Evolutionary conservation across 2,113 vertebrate species (phyloP), one percentile per base, ranked within the genome.

Genomic region (Xiphophorus couchianus): DNA sequence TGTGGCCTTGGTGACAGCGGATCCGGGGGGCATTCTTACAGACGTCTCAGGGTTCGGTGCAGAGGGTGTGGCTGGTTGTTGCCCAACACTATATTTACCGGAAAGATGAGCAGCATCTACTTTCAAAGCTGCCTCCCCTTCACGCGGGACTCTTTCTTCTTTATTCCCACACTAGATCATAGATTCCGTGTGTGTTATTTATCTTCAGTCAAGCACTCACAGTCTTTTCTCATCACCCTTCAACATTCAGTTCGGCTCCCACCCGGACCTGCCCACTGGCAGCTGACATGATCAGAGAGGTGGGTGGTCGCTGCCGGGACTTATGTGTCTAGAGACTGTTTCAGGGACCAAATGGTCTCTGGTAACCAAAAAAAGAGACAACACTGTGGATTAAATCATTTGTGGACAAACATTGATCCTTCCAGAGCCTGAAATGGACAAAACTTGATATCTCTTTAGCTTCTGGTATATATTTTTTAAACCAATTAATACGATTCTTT

Each of bases 71-170:
- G 81, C 86, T 66, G 73, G 66, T 73, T 78, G 63, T 80, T 74
- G 77, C 83, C 82, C 73, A 85, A 86, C 72, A 80, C 92, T 93
- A 92, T 89, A 92, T 93, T 94, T 94, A 94, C 83, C 78, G 77
- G 79, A 77, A 82, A 48, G 69, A 83, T 64, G 58, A 83, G 78
- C 10, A 31, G 66, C 71, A 68, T 85, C 83, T 75, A 71, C 69
- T 86, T 85, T 88, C 79, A 74, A 73, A 80, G 77, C 72, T 69
- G 67, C 66, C 48, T 48, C 27, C 66, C 25, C 61, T 68, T 37
- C 12, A 74, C 80, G 73, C 54, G 37, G 69, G 54, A 60, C 17
- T 68, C 73, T 71, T 77, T 80, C 73, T 51, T 84, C 78, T 69
- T 75, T 30, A 5, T 66, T 68, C 62, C 37, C 66, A 70, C 72